phyloP scores from a whole-genome alignment of 2,113 vertebrate species.

The Toxotes chatareus region DNA sequence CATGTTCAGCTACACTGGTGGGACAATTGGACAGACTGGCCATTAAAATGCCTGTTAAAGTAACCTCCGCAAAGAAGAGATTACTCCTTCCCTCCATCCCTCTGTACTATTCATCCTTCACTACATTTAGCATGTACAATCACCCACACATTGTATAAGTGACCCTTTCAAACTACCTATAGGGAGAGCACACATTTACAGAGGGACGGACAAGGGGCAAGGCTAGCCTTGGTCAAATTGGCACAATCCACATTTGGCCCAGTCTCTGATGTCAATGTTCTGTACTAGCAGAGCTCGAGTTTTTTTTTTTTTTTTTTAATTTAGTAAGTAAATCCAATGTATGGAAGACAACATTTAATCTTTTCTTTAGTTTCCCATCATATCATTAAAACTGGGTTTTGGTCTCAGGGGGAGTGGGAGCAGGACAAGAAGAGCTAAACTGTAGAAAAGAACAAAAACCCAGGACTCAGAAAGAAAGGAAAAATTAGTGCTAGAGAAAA shows the following conservation, averaged over 20 bases:
- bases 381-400: background rate
- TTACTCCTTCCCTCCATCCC: slow-evolving; percentile 21
- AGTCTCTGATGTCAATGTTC: too few species aligned
- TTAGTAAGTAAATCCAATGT: background rate
- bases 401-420: slow-evolving; percentile 14
- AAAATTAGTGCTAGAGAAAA: background rate
- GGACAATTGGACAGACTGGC: slow-evolving; percentile 64
- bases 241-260: slow-evolving; percentile 8
- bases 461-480: background rate
- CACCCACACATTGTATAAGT: background rate
- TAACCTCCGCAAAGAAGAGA: slow-evolving; percentile 49
- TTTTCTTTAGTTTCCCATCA: background rate
- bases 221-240: background rate
- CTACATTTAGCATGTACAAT: slow-evolving; percentile 20
- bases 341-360: background rate
- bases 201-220: background rate
- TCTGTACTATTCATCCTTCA: slow-evolving; percentile 13
- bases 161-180: slow-evolving; percentile 11
- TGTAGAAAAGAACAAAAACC: background rate
- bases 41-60: slow-evolving; percentile 72
- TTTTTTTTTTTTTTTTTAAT: background rate
- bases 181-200: background rate
- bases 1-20: slow-evolving; percentile 56
- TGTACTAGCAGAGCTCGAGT: background rate
- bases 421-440: background rate